Base-by-base conservation (phyloP, 2,797 vertebrate genomes). In the Alosa sapidissima region DNA sequence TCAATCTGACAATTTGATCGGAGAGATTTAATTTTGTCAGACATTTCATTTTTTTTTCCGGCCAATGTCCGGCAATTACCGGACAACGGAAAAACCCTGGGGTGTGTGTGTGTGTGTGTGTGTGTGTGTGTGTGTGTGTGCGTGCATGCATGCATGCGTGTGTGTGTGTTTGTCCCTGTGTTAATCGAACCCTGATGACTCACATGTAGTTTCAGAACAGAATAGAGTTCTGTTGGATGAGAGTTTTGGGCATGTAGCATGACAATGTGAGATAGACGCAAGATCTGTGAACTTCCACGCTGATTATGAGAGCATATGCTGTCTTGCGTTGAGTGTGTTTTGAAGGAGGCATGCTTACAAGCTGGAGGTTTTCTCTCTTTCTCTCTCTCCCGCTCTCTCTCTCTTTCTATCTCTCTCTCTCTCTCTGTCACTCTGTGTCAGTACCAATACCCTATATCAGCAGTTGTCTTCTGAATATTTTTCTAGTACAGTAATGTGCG, bases 91-190 rank as follows among this genome's bases (percentile, higher is more conserved):
- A 28, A 28, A 28, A 28, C 28, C 28, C 28, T 28, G 28, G 28
- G 83, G 85, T 91, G 86, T 84, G 81, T 86, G 84, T 83, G 58
- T 82, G 52, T 78, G 24, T 68, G n/a, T 51, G 60, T 75, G 11
- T 88, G 78, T 91, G 85, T 82, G 85, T 91, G 86, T 83, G 81
- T 85, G 84, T 83, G 83, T 36, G 60, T 92, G 87, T 88, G 81
- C 88, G 86, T 82, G 54, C 86, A 85, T 78, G 83, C 88, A 41
- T 41, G 55, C 19, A 5, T 21, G 60, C 28, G 60, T 28, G 9
- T 62, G 52, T 75, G 1, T 33, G 60, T 21, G 55, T 58, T 13
- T 58, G 14, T 58, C 13, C 16, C 13, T 58, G 55, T 62, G 60
- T n/a, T 51, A 8, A 9, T 10, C 11, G 49, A 51, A 51, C 49